Percentiles rank a stretch among this genome's conserved stretches.
phyloP scores from a whole-genome alignment of 2,113 vertebrate genomes.

The Prionailurus bengalensis region DNA sequence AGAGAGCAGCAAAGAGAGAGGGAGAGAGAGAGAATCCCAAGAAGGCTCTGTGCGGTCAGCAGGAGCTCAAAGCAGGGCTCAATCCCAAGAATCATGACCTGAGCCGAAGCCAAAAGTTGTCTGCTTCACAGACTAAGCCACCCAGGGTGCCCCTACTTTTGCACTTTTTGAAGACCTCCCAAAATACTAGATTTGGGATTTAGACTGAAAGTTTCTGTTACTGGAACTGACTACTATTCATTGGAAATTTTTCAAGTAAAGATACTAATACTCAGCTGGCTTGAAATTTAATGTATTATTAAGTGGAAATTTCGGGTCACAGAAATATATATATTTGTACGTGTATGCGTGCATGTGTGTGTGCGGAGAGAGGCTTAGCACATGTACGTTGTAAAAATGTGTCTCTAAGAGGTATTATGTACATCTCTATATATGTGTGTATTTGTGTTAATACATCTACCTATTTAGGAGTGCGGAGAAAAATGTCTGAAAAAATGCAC shows the following conservation, averaged over 20 bases:
- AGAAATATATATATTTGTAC: neutral
- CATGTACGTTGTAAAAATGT: neutral
- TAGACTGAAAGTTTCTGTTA: neutral
- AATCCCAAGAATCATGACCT: no score
- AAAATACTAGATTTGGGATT: neutral
- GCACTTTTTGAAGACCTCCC: neutral
- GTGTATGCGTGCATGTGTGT: neutral
- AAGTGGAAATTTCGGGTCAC: neutral
- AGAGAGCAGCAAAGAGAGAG: no score
- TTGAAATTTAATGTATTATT: neutral
- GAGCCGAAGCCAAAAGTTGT: no score
- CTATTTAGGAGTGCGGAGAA: neutral
- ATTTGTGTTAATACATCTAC: neutral
- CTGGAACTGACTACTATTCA: neutral
- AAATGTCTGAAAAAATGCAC: neutral
- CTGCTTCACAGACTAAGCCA: no score
- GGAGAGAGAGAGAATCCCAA: no score
- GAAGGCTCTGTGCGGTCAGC: no score
- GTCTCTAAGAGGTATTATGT: neutral
- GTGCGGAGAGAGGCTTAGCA: neutral
- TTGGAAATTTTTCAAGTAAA: neutral
- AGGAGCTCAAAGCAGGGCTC: no score
- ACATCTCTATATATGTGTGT: neutral
- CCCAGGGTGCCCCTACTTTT: no score
- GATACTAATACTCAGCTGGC: neutral